A percentile compares a stretch with the other conserved stretches of the same genome.
Conservation (phyloP, 2,113 vertebrate species). For the Dicentrarchus labrax region DNA sequence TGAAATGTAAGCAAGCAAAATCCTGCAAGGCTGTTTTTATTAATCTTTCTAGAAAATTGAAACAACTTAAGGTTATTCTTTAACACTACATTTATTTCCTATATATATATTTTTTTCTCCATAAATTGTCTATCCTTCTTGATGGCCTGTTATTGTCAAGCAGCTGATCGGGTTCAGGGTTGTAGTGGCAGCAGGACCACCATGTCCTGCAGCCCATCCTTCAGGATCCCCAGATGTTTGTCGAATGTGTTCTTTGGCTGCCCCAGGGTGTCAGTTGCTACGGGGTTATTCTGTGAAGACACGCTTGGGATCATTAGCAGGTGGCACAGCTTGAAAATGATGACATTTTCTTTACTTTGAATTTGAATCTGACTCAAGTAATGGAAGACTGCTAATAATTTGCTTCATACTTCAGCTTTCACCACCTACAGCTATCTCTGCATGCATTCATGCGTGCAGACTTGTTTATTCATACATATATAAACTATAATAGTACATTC, state of each 20-base stretch:
- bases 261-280: not conserved
- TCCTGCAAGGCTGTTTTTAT: not conserved
- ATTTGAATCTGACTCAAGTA: not conserved
- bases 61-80: not conserved
- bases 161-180: no score
- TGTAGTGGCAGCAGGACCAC: not conserved
- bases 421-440: not conserved
- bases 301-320: not conserved
- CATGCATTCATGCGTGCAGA: not conserved
- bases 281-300: not conserved
- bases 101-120: not conserved
- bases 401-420: not conserved
- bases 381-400: not conserved
- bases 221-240: not conserved
- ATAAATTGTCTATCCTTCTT: not conserved
- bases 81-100: not conserved
- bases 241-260: not conserved
- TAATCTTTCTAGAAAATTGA: not conserved
- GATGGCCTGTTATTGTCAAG: not conserved
- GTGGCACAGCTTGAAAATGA: not conserved
- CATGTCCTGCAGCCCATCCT: not conserved
- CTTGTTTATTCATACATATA: not conserved
- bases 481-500: not conserved
- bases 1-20: not conserved
- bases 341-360: not conserved